Conservation (phyloP, 2,888 invertebrate genomes). For the Ommatoiulus sabulosus region DNA sequence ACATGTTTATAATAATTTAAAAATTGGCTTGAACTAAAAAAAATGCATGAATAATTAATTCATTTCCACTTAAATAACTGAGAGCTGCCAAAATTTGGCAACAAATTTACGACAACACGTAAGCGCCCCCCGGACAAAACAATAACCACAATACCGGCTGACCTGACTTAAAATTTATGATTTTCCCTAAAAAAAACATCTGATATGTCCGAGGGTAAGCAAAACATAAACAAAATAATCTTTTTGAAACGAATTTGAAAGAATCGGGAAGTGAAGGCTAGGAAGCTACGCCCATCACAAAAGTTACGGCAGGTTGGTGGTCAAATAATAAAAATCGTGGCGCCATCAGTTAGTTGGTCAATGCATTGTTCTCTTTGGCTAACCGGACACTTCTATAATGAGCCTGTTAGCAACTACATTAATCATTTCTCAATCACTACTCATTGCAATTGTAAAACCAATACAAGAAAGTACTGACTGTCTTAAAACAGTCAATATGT, state of each 20-base stretch:
- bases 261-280: not conserved
- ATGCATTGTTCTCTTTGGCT: not conserved
- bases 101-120: not conserved
- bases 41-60: conserved; percentile 25
- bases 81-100: not conserved
- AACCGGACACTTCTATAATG: not conserved
- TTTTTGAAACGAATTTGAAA: not conserved
- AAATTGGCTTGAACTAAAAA: not conserved
- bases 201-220: not conserved
- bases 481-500: no score
- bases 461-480: no score
- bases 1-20: not conserved
- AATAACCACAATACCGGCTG: not conserved
- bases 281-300: conserved; percentile 1
- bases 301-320: not conserved
- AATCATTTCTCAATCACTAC: no score
- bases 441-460: no score
- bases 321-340: not conserved
- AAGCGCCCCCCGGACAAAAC: not conserved
- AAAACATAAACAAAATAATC: not conserved
- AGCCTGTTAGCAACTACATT: no score
- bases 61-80: not conserved
- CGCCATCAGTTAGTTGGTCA: not conserved
- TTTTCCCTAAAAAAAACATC: not conserved
- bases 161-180: conserved; percentile 15